Percentiles rank a stretch among this genome's conserved stretches.
These are phyloP conservation scores for Volucella bombylans DNA, from an alignment of 2,888 invertebrate genomes.

Conservation along the genomic window DNA sequence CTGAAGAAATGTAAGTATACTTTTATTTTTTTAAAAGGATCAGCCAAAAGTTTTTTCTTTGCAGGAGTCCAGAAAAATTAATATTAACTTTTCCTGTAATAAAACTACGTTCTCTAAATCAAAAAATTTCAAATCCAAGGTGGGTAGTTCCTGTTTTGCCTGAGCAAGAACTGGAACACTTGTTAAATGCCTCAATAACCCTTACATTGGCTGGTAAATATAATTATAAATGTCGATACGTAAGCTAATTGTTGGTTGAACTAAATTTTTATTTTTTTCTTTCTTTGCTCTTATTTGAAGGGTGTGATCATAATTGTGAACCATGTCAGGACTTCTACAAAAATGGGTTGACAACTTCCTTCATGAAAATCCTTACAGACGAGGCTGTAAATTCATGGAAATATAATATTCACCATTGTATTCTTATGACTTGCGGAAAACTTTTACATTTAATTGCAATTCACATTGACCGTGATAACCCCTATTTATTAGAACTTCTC, in stretches of 20 bases:
- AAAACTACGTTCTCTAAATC: constrained; percentile 94
- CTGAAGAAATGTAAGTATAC: constrained; percentile 50
- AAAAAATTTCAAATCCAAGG: constrained; percentile 96
- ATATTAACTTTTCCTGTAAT: constrained; percentile 89
- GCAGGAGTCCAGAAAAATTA: constrained; percentile 81
- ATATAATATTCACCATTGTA: constrained; percentile 97
- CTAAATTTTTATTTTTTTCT: not conserved
- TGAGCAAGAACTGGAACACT: constrained; percentile 96
- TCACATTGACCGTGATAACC: constrained; percentile 94
- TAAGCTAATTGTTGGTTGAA: not conserved
- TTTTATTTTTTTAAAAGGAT: not conserved
- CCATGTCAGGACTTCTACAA: constrained; percentile 97
- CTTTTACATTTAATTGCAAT: constrained; percentile 95
- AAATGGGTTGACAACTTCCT: constrained; percentile 96
- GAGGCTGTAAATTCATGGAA: constrained; percentile 99
- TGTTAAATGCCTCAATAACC: constrained; percentile 94
- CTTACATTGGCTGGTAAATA: constrained; percentile 90
- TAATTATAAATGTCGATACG: not conserved
- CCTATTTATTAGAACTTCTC: constrained; percentile 94
- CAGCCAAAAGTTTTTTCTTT: constrained; percentile 50
- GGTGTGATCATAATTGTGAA: constrained; percentile 93
- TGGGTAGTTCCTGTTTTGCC: constrained; percentile 99
- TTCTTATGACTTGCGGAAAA: constrained; percentile 95
- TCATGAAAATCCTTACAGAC: constrained; percentile 97
- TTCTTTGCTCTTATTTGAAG: constrained; percentile 82